These are phyloP conservation scores for Collichthys lucidus DNA, from an alignment of 2,113 vertebrate genomes.

Conservation along the genomic window DNA sequence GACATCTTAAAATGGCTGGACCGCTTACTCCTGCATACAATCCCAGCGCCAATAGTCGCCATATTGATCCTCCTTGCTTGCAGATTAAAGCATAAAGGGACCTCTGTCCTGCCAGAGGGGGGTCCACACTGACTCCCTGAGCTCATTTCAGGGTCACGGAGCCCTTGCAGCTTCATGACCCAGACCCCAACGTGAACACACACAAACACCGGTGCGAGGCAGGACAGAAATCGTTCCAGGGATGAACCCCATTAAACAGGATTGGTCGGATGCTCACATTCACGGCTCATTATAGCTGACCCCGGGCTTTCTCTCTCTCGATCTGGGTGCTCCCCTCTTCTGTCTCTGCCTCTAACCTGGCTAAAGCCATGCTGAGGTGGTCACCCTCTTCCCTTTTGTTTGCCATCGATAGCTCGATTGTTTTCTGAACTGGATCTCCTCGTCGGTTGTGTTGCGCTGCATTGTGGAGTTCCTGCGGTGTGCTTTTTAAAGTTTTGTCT, in stretches of 20 bases:
- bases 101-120: constrained; percentile 87
- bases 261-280: constrained; percentile 91
- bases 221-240: constrained; percentile 82
- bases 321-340: constrained; percentile 78
- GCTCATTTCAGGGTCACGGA: constrained; percentile 93
- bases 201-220: constrained; percentile 74
- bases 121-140: constrained; percentile 86
- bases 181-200: constrained; percentile 75
- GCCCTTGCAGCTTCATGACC: constrained; percentile 93
- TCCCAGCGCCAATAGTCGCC: constrained; percentile 86
- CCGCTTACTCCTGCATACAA: constrained; percentile 91
- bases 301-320: constrained; percentile 80
- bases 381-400: constrained; percentile 86
- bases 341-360: constrained; percentile 65
- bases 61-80: constrained; percentile 94
- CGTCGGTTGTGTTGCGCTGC: constrained; percentile 63
- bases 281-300: constrained; percentile 87
- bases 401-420: constrained; percentile 78
- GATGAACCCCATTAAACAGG: constrained; percentile 95
- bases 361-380: constrained; percentile 82
- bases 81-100: constrained; percentile 94
- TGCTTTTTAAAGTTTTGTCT: constrained; percentile 69
- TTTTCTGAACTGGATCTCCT: constrained; percentile 75
- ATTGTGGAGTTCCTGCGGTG: constrained; percentile 65
- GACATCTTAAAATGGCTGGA: constrained; percentile 79